phyloP scores from a whole-genome alignment of 2,888 invertebrate species.

The Euzetes globulus region DNA sequence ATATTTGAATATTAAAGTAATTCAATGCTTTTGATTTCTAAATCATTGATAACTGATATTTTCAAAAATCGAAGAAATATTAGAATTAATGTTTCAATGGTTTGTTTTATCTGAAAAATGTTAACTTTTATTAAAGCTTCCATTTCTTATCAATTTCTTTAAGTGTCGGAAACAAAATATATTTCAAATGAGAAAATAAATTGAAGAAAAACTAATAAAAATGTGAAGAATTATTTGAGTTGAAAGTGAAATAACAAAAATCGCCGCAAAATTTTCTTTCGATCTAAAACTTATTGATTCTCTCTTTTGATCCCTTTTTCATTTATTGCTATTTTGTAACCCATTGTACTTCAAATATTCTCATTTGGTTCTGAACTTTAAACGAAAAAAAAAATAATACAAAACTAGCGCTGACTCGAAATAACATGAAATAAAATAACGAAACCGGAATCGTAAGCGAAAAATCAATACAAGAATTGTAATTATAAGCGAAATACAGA shows the following conservation, averaged over 20 bases:
- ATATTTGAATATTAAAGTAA: no score
- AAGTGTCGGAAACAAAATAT: not conserved
- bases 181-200: not conserved
- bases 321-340: conserved; percentile 2
- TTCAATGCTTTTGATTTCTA: no score
- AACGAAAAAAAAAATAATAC: not conserved
- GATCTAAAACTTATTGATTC: not conserved
- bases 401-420: not conserved
- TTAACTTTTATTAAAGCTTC: no score
- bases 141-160: no score
- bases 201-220: not conserved
- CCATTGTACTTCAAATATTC: not conserved
- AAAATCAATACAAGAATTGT: conserved; percentile 13
- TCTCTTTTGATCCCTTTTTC: not conserved
- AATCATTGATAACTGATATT: no score
- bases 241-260: not conserved
- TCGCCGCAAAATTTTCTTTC: not conserved
- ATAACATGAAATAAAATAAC: not conserved
- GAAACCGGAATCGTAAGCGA: not conserved
- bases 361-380: not conserved
- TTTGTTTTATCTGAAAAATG: no score
- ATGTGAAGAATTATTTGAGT: not conserved
- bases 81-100: no score
- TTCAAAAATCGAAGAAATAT: no score
- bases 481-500: not conserved